Percentiles rank a stretch among this genome's conserved stretches.
Conservation (phyloP, 1,140 invertebrate species). For the Stegodyphus mimosarum region DNA sequence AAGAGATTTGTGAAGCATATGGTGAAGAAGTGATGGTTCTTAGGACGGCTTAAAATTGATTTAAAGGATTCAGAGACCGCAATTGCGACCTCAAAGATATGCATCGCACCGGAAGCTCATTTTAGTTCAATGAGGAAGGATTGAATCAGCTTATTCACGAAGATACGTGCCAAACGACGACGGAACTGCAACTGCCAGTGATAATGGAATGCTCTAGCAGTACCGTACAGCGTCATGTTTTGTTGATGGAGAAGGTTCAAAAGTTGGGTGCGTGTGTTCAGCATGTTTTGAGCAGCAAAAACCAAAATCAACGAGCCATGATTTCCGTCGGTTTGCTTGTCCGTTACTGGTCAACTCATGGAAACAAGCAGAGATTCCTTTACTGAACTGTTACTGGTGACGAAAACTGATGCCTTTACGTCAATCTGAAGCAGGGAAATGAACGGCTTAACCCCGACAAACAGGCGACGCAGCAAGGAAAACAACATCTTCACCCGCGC, state of each 20-base stretch:
- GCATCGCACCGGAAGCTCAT: background rate
- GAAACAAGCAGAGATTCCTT: constrained; percentile 18
- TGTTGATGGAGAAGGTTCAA: constrained; percentile 18
- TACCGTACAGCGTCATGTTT: background rate
- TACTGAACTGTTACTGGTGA: too few species aligned
- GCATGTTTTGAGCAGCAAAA: constrained; percentile 4
- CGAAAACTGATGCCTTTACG: too few species aligned
- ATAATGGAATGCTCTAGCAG: constrained; percentile 13
- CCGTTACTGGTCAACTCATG: constrained; percentile 8
- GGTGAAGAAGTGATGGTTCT: background rate
- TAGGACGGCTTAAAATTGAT: background rate
- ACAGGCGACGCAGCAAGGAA: too few species aligned
- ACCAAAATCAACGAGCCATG: constrained; percentile 2
- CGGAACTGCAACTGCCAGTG: background rate
- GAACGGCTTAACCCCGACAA: too few species aligned
- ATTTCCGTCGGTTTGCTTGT: constrained; percentile 7
- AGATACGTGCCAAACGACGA: constrained; percentile 1
- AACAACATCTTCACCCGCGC: too few species aligned
- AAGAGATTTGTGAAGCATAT: background rate
- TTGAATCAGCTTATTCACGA: constrained; percentile 28
- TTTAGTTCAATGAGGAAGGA: constrained; percentile 24
- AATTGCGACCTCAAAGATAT: constrained; percentile 38
- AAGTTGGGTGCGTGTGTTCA: constrained; percentile 23
- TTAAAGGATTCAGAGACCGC: constrained; percentile 3
- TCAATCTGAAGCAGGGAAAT: too few species aligned